phyloP scores from a whole-genome alignment of 1,140 invertebrate species.

The Thalassaphorura encarpata region DNA sequence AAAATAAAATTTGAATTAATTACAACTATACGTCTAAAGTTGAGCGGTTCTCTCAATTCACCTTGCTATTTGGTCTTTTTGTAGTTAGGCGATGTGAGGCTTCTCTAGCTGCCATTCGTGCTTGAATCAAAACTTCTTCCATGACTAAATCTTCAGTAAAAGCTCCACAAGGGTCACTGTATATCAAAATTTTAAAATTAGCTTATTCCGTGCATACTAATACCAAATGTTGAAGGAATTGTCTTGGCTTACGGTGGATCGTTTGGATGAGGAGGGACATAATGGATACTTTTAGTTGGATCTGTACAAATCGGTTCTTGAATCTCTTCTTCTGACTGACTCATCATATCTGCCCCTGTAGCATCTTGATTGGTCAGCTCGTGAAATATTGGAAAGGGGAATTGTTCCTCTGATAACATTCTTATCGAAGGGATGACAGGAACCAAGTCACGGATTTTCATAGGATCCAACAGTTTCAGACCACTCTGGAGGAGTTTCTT shows the following conservation, averaged over 20 bases:
- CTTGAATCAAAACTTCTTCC: conserved; percentile 67
- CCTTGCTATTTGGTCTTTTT: conserved; percentile 44
- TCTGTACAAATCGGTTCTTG: conserved; percentile 34
- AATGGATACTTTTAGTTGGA: conserved; percentile 29
- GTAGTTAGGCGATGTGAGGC: conserved; percentile 53
- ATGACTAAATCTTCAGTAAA: conserved; percentile 67
- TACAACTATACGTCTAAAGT: neutral
- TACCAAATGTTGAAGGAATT: conserved; percentile 5
- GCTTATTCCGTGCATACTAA: too few species aligned
- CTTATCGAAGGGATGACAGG: conserved; percentile 68
- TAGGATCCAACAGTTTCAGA: conserved; percentile 67
- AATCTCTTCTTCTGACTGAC: conserved; percentile 45
- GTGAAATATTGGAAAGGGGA: conserved; percentile 66
- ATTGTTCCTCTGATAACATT: conserved; percentile 66
- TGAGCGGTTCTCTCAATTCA: conserved; percentile 18
- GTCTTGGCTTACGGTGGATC: conserved; percentile 30
- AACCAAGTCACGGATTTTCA: conserved; percentile 65
- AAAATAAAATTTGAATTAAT: neutral
- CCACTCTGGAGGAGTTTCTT: conserved; percentile 77
- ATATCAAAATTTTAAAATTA: neutral
- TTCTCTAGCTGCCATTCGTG: conserved; percentile 51
- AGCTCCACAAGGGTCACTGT: conserved; percentile 58
- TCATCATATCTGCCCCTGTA: conserved; percentile 42
- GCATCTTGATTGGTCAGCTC: conserved; percentile 40
- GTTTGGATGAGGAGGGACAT: conserved; percentile 31